phyloP scores from a whole-genome alignment of 1,140 invertebrate genomes.

The Diorhabda elongata region DNA sequence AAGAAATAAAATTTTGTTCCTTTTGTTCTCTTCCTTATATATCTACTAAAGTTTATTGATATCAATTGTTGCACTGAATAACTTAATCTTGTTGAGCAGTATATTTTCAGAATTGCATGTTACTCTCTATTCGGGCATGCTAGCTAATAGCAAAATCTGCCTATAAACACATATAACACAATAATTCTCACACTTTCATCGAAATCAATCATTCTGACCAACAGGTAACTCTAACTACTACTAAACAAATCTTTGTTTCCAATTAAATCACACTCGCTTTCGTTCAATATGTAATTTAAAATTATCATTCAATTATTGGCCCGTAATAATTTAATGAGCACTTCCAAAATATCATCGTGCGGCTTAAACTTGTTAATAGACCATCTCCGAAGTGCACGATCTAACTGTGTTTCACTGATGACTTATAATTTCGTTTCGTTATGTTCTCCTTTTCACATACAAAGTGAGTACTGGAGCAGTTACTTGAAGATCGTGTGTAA shows the following conservation, averaged over 20 bases:
- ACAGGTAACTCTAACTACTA: not conserved
- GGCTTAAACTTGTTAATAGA: conserved; percentile 1
- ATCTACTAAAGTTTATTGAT: too few relatives aligned
- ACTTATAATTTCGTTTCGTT: conserved; percentile 7
- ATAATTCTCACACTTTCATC: conserved; percentile 11
- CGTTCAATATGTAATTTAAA: not conserved
- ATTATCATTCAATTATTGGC: conserved; percentile 14
- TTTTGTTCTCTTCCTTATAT: too few relatives aligned
- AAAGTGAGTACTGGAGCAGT: conserved; percentile 3
- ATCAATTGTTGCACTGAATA: too few relatives aligned
- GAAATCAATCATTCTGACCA: conserved; percentile 6
- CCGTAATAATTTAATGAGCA: conserved; percentile 11
- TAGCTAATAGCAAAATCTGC: not conserved
- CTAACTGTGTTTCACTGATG: conserved; percentile 2
- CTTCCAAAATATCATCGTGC: conserved; percentile 14
- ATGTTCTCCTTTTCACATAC: not conserved
- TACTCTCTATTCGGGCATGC: not conserved
- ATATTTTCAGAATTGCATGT: not conserved
- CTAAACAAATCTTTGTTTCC: not conserved
- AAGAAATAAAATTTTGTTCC: too few relatives aligned
- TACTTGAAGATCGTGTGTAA: not conserved
- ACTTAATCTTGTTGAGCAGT: not conserved
- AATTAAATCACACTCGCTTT: not conserved
- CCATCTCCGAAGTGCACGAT: not conserved
- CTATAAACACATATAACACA: conserved; percentile 4